Conservation (phyloP, 2,888 invertebrate species). For the Campoplex capitator region DNA sequence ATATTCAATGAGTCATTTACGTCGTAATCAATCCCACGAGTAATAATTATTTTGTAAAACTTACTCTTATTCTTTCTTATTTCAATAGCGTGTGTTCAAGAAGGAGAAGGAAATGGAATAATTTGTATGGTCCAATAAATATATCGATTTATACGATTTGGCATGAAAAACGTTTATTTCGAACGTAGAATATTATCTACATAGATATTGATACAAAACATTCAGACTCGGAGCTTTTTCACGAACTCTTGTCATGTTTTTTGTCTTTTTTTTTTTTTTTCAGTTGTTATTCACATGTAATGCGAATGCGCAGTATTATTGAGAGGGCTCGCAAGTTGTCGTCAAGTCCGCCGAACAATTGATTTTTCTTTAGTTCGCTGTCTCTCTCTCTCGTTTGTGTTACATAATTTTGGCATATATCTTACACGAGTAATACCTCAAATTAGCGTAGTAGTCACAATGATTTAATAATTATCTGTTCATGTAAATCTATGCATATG, state of each 20-base stretch:
- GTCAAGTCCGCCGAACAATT: neutral
- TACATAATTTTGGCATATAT: conserved; percentile 25
- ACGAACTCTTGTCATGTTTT: conserved; percentile 13
- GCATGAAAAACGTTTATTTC: conserved; percentile 83
- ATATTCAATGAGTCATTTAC: neutral
- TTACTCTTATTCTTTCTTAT: neutral
- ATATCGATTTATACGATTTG: conserved; percentile 49
- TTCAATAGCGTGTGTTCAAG: neutral
- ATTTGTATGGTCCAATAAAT: neutral
- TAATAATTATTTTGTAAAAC: neutral
- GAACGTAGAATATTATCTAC: conserved; percentile 80
- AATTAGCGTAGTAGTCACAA: conserved; percentile 1
- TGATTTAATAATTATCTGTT: conserved; percentile 10
- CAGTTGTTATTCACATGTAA: neutral
- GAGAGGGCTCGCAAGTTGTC: neutral
- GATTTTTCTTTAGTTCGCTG: neutral
- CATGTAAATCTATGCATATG: conserved; percentile 11
- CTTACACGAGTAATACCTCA: conserved; percentile 1
- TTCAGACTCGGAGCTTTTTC: conserved; percentile 75
- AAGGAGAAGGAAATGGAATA: neutral
- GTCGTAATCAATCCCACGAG: too few relatives aligned
- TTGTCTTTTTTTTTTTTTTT: neutral
- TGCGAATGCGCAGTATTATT: conserved; percentile 1
- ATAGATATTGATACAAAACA: conserved; percentile 80
- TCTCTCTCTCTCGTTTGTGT: neutral